Evolutionary conservation across 2,888 invertebrate genomes (phyloP).

Genomic region (Nomada fabriciana): DNA sequence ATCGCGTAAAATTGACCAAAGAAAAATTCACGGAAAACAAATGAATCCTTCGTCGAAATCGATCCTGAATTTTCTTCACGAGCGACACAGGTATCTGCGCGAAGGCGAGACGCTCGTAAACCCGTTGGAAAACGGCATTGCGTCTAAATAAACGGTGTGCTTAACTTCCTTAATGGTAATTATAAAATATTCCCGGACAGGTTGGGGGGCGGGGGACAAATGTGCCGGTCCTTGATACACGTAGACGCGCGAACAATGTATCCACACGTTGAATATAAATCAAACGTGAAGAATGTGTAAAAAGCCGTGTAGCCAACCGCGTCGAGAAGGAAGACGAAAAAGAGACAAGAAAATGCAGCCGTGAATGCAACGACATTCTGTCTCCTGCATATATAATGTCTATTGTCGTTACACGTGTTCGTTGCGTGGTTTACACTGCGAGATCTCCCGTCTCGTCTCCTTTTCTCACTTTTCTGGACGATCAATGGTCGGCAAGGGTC

Average conservation of each 20-base stretch:
- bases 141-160: neutral
- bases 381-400: constrained; percentile 75
- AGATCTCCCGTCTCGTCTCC: neutral
- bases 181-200: constrained; percentile 23
- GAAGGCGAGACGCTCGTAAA: constrained; percentile 59
- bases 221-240: constrained; percentile 5
- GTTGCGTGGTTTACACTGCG: constrained; percentile 58
- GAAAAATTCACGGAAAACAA: too few species aligned
- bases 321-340: constrained; percentile 44
- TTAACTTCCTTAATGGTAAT: constrained; percentile 18
- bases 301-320: constrained; percentile 21
- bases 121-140: constrained; percentile 6
- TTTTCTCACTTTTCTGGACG: neutral
- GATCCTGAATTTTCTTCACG: too few species aligned
- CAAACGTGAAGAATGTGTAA: constrained; percentile 42
- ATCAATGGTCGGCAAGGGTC: neutral
- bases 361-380: constrained; percentile 66
- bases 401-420: constrained; percentile 75
- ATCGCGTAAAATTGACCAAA: too few species aligned
- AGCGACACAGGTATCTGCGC: neutral
- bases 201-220: neutral
- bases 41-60: too few species aligned
- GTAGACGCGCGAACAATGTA: constrained; percentile 42
- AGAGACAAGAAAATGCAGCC: constrained; percentile 60
- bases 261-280: constrained; percentile 43